These are phyloP conservation scores for Drosophila santomea DNA, from an alignment of 1,140 invertebrate genomes.

Conservation along the genomic window DNA sequence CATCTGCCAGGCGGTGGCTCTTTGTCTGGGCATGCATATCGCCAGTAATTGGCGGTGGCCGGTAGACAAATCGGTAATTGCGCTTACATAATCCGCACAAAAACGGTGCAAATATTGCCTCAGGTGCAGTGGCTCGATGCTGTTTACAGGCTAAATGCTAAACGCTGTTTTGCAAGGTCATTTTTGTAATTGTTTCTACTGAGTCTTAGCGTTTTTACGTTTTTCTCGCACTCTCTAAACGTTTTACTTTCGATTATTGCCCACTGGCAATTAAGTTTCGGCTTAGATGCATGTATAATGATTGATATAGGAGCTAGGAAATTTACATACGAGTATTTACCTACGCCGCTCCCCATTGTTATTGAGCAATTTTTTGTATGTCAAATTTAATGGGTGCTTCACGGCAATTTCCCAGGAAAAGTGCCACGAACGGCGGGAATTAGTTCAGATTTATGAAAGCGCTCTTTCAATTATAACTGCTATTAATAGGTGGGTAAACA, in stretches of 20 bases:
- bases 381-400: slow-evolving; percentile 23
- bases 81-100: slow-evolving; percentile 36
- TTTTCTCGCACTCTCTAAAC: slow-evolving; percentile 55
- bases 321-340: slow-evolving; percentile 22
- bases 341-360: slow-evolving; percentile 27
- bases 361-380: slow-evolving; percentile 18
- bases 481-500: slow-evolving; percentile 6
- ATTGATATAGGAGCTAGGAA: slow-evolving; percentile 9
- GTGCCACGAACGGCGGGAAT: slow-evolving; percentile 11
- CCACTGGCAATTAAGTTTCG: slow-evolving; percentile 43
- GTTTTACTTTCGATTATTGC: slow-evolving; percentile 55
- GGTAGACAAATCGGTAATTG: slow-evolving; percentile 48
- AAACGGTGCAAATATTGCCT: slow-evolving; percentile 34
- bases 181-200: slow-evolving; percentile 46
- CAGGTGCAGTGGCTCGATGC: slow-evolving; percentile 32
- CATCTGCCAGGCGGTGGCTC: slow-evolving; percentile 6
- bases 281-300: slow-evolving; percentile 46
- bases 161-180: slow-evolving; percentile 43
- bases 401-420: slow-evolving; percentile 29
- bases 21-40: slow-evolving; percentile 46
- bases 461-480: neutral
- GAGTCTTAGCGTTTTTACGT: slow-evolving; percentile 7
- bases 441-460: slow-evolving; percentile 29
- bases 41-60: slow-evolving; percentile 38
- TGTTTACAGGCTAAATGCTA: slow-evolving; percentile 24